A percentile compares a stretch with the other conserved stretches of the same genome.
phyloP scores from a whole-genome alignment of 1,140 invertebrate species.

The Drosophila miranda region DNA sequence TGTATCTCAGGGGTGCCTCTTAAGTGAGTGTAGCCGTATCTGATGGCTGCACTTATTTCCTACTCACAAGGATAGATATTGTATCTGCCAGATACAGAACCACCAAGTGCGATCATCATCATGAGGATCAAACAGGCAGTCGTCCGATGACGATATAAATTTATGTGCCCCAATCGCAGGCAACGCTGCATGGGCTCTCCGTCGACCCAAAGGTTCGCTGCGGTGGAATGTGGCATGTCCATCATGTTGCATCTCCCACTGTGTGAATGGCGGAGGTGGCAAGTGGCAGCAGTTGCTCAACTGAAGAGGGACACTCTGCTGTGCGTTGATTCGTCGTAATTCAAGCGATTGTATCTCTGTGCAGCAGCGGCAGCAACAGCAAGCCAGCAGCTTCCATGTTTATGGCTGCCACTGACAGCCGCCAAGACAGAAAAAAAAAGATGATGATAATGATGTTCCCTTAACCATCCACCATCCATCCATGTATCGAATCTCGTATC shows the following conservation, averaged over 20 bases:
- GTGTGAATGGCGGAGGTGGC: constrained; percentile 39
- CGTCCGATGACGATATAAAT: constrained; percentile 29
- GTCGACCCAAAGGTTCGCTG: constrained; percentile 9
- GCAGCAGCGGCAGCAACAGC: constrained; percentile 15
- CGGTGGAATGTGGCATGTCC: constrained; percentile 30
- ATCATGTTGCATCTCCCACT: constrained; percentile 59
- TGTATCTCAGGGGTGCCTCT: constrained; percentile 22
- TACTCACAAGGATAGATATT: not conserved
- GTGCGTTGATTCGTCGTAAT: constrained; percentile 74
- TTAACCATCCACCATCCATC: constrained; percentile 45
- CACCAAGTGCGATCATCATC: constrained; percentile 14
- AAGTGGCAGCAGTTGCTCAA: constrained; percentile 75
- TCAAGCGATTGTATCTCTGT: constrained; percentile 55
- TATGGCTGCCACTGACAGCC: constrained; percentile 65
- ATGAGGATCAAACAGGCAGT: constrained; percentile 3
- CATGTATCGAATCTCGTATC: not conserved
- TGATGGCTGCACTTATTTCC: constrained; percentile 10
- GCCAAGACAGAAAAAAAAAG: constrained; percentile 16
- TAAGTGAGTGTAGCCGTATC: constrained; percentile 6
- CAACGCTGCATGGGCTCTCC: constrained; percentile 15
- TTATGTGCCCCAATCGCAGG: constrained; percentile 30
- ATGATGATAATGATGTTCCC: constrained; percentile 37
- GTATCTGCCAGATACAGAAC: constrained; percentile 10
- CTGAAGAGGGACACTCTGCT: constrained; percentile 51
- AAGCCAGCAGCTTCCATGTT: constrained; percentile 63